Percentiles rank a stretch among this genome's conserved stretches.
phyloP scores from a whole-genome alignment of 2,888 invertebrate species.

The Eupithecia insigniata region DNA sequence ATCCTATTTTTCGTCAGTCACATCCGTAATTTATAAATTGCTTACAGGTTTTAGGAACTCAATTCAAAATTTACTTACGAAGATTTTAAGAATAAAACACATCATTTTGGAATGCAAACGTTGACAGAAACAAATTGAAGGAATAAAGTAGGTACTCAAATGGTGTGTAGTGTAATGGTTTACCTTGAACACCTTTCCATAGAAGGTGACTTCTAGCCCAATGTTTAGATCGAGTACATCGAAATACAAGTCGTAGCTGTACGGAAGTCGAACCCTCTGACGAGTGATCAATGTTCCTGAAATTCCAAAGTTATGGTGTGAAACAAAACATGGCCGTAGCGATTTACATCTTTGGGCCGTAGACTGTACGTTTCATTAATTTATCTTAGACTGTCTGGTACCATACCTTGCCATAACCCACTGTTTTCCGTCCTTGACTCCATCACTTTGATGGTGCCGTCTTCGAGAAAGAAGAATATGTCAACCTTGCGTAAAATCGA shows the following conservation, averaged over 20 bases:
- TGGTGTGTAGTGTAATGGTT: too few relatives aligned
- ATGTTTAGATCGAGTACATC: constrained; percentile 95
- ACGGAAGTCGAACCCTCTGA: constrained; percentile 91
- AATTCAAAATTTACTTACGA: too few relatives aligned
- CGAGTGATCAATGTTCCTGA: constrained; percentile 91
- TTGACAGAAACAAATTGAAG: neutral
- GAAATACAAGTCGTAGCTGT: constrained; percentile 90
- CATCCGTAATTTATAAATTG: too few relatives aligned
- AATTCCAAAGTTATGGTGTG: too few relatives aligned
- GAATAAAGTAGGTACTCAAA: too few relatives aligned
- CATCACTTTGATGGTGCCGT: constrained; percentile 94
- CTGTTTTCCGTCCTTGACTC: constrained; percentile 93
- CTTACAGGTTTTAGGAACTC: too few relatives aligned
- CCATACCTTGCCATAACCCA: constrained; percentile 91
- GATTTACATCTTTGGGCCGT: too few relatives aligned
- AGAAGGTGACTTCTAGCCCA: constrained; percentile 91
- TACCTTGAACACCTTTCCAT: constrained; percentile 73
- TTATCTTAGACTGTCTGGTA: neutral
- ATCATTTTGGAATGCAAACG: neutral
- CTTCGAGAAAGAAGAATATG: constrained; percentile 94
- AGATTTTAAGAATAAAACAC: too few relatives aligned
- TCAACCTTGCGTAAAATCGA: constrained; percentile 91
- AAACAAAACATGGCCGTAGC: too few relatives aligned
- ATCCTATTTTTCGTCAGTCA: too few relatives aligned
- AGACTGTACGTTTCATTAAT: too few relatives aligned